Conservation (phyloP, 2,888 invertebrate species). For the Mimachlamys varia region DNA sequence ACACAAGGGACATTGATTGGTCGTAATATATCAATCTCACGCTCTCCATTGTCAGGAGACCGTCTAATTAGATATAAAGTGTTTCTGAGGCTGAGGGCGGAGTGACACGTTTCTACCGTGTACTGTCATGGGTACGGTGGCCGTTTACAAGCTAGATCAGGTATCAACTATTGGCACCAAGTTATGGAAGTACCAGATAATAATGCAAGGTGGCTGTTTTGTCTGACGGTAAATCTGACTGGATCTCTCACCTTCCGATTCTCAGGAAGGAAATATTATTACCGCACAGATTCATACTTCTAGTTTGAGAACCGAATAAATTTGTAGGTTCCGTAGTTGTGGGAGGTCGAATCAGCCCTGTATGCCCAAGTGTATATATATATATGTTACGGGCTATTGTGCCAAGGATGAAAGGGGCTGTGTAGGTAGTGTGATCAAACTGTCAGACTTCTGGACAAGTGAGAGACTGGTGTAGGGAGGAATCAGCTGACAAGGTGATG, state of each 20-base stretch:
- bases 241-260: background rate
- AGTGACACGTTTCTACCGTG: background rate
- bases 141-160: background rate
- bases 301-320: background rate
- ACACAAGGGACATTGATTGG: slow-evolving; percentile 16
- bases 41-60: background rate
- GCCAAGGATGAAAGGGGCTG: background rate
- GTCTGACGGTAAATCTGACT: background rate
- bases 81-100: slow-evolving; percentile 24
- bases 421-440: background rate
- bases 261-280: background rate
- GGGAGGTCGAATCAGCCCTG: background rate
- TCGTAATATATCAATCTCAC: slow-evolving; percentile 10
- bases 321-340: background rate
- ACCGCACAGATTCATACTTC: background rate
- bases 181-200: background rate
- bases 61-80: background rate
- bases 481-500: slow-evolving; percentile 20
- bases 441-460: slow-evolving; percentile 29
- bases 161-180: background rate
- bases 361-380: too few relatives aligned
- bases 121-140: background rate
- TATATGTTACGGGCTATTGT: background rate
- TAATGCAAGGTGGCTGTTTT: slow-evolving; percentile 10
- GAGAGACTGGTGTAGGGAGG: background rate